Base-by-base conservation (phyloP, 1,140 invertebrate genomes). In the Camponotus pennsylvanicus region DNA sequence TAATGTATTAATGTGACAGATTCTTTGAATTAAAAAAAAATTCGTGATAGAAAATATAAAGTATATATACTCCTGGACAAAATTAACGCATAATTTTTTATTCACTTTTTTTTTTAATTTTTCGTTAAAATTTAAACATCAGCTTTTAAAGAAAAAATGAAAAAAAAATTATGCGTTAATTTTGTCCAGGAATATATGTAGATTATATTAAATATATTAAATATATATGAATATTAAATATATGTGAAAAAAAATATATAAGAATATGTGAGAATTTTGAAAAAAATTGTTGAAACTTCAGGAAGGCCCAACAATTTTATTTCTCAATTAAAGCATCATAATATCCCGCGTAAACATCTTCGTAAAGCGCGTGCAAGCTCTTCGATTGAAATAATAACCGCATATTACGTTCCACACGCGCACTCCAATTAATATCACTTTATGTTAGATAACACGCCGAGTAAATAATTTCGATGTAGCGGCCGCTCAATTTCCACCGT, bases 351-450 rank as follows among this genome's bases (percentile, higher is more conserved):
- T 40, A 42, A 27, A 21, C 15, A n/a, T 42, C 52, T 42, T 55
- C 2, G 52, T 13, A n/a, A 73, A 73, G 13, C 13, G 40, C 55
- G 69, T 57, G 5, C 2, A n/a, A 75, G 69, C 37, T 73, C 13
- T 49, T 73, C 52, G 49, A 59, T 80, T 37, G 27, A 75, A 57
- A 83, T 61, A 75, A 73, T 61, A 83, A 34, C 52, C 21, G 34
- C 67, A 11, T 32, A 27, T 73, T 42, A 73, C 18, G 55, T 83
- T 34, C 32, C 4, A 52, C 49, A 52, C 32, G 13, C 69, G 79
- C 79, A 71, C 18, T 61, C 40, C 79, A 75, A 83, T 83, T 83
- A 83, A 75, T 75, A 83, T 73, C 67, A 83, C 79, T 83, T 83
- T 83, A 83, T 37, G 55, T 34, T 75, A 27, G 69, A 71, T 80